Base-by-base conservation (phyloP, 2,113 vertebrate genomes). In the Pseudorhombus dupliciocellatus region DNA sequence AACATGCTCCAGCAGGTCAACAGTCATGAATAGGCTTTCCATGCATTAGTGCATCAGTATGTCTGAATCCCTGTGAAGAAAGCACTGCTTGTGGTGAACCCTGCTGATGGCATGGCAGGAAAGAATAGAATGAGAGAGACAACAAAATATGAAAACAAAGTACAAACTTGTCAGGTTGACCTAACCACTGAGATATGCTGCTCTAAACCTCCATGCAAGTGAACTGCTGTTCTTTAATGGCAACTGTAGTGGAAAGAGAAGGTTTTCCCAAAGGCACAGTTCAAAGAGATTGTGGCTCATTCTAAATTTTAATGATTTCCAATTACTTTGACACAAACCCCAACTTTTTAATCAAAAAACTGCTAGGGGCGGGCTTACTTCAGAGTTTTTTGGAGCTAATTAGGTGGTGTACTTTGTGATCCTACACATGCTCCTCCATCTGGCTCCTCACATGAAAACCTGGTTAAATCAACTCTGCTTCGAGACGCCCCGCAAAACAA, bases 281-380 rank as follows among this genome's bases (percentile, higher is more conserved):
- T 84, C 83, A 85, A 87, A 84, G 74, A 84, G 74, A 84, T 76
- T 65, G 73, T 61, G 70, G 55, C 70, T 75, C 67, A 62, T 78
- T 79, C 70, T 28, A 76, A 76, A 88, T 73, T 81, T 85, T 67
- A 88, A 85, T 88, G 73, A 88, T 85, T 86, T 86, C 76, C 79
- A 84, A 84, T 86, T 84, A 86, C 76, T 87, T 85, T 88, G 82
- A 87, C 80, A 73, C 62, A 68, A 76, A 80, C 75, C 66, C 31
- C 40, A 37, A 77, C 76, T 88, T 79, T 83, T 87, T 81, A 81
- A 85, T 83, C 67, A 84, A 64, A 73, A 85, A 84, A 74, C 71
- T 67, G 85, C 80, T 70, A 26, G 55, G 51, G 78, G 85, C 73
- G 26, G 74, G 64, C 14, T 56, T 21, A 48, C 53, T 63, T 67